A percentile compares a stretch with the other conserved stretches of the same genome.
These are phyloP conservation scores for Drosophila melanica DNA, from an alignment of 1,140 invertebrate genomes.

Conservation along the genomic window DNA sequence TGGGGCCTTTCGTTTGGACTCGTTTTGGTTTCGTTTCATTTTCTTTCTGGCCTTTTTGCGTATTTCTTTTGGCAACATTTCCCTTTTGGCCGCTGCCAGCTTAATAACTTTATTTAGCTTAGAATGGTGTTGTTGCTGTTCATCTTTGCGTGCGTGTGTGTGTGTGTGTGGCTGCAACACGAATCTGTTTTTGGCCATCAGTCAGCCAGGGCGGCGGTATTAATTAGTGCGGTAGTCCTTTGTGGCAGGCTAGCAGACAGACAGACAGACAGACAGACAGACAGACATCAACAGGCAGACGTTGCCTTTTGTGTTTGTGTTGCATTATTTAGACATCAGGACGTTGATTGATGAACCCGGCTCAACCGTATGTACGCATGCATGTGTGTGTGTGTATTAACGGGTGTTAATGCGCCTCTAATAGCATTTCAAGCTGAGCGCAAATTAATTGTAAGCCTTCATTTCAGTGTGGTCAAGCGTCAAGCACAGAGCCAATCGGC, in stretches of 20 bases:
- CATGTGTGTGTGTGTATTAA: constrained; percentile 21
- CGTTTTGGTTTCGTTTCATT: constrained; percentile 42
- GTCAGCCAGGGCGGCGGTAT: constrained; percentile 62
- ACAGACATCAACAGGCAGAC: constrained; percentile 10
- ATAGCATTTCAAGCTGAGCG: constrained; percentile 50
- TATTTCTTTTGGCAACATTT: constrained; percentile 67
- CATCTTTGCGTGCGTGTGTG: constrained; percentile 25
- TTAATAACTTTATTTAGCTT: constrained; percentile 83
- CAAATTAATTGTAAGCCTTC: constrained; percentile 30
- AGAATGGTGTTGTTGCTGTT: constrained; percentile 44
- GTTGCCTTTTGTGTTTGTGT: constrained; percentile 40
- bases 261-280: constrained; percentile 23
- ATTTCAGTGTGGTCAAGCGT: constrained; percentile 9
- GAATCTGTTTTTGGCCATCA: constrained; percentile 48
- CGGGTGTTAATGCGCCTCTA: constrained; percentile 64
- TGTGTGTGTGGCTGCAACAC: constrained; percentile 49
- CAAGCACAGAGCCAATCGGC: background rate
- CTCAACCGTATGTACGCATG: constrained; percentile 9
- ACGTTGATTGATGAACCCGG: constrained; percentile 69
- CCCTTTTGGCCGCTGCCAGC: constrained; percentile 49
- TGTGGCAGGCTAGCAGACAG: constrained; percentile 45
- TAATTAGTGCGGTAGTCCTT: constrained; percentile 81
- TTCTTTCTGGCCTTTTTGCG: constrained; percentile 22
- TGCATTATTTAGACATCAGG: constrained; percentile 78
- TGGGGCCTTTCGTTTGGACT: constrained; percentile 34